phyloP scores from a whole-genome alignment of 2,113 vertebrate species.

The Neogobius melanostomus region DNA sequence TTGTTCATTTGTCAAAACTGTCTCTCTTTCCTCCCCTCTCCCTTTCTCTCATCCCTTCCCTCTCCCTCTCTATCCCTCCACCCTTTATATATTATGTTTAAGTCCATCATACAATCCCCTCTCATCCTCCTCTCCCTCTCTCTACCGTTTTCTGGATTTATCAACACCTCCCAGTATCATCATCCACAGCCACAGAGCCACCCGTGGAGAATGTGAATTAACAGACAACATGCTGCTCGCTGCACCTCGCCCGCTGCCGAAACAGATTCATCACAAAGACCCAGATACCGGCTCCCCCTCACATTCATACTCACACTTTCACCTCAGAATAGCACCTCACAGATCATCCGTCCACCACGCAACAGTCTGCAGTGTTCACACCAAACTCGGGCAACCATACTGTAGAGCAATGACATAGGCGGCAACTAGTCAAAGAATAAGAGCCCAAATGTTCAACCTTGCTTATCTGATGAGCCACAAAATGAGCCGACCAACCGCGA shows the following conservation, averaged over 20 bases:
- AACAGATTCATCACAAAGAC: constrained; percentile 73
- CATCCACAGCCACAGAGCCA: constrained; percentile 60
- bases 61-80: not conserved
- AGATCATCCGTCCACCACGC: constrained; percentile 48
- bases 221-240: constrained; percentile 68
- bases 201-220: constrained; percentile 71
- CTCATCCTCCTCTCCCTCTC: constrained; percentile 4
- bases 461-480: too few relatives aligned
- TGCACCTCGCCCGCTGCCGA: constrained; percentile 63
- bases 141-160: constrained; percentile 29
- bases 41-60: constrained; percentile 18
- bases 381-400: constrained; percentile 46
- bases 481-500: too few relatives aligned
- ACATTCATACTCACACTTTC: constrained; percentile 35
- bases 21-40: constrained; percentile 1
- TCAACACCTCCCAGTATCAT: constrained; percentile 62
- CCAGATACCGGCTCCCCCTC: constrained; percentile 58
- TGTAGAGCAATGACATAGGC: constrained; percentile 53
- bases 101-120: not conserved
- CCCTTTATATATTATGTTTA: not conserved
- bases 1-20: constrained; percentile 48
- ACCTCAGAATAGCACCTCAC: constrained; percentile 55
- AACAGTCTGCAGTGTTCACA: constrained; percentile 33
- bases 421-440: not conserved
- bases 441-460: too few relatives aligned